These are phyloP conservation scores for Amphipyra berbera DNA, from an alignment of 2,888 invertebrate species.

Conservation along the genomic window DNA sequence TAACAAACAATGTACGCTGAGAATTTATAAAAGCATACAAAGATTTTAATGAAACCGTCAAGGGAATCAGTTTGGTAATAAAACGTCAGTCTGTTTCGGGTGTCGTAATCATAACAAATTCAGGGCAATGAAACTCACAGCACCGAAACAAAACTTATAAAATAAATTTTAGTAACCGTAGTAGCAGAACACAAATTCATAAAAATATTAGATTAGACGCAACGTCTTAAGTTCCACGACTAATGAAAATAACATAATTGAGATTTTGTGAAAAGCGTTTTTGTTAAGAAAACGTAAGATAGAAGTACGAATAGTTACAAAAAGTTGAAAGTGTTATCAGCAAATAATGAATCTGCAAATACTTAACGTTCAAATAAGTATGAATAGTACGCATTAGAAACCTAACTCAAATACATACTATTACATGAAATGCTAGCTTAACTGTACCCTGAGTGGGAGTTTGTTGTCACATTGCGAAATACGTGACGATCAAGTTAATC, in stretches of 20 bases:
- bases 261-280: background rate
- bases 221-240: background rate
- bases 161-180: slow-evolving; percentile 39
- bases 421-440: slow-evolving; percentile 20
- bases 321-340: slow-evolving; percentile 26
- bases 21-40: slow-evolving; percentile 44
- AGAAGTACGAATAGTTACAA: slow-evolving; percentile 3
- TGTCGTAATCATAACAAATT: slow-evolving; percentile 77
- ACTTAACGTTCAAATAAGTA: slow-evolving; percentile 26
- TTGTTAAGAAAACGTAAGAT: slow-evolving; percentile 9
- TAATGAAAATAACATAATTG: background rate
- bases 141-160: slow-evolving; percentile 65
- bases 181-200: slow-evolving; percentile 2
- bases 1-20: slow-evolving; percentile 16
- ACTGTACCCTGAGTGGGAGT: no score
- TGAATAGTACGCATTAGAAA: slow-evolving; percentile 36
- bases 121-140: slow-evolving; percentile 71
- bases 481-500: no score
- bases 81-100: slow-evolving; percentile 61
- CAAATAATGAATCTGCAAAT: slow-evolving; percentile 28
- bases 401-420: slow-evolving; percentile 28
- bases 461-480: no score
- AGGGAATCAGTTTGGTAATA: slow-evolving; percentile 64
- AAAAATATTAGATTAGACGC: slow-evolving; percentile 3
- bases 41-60: slow-evolving; percentile 61